phyloP scores from a whole-genome alignment of 2,797 vertebrate genomes.

The Emydoidea blandingii region DNA sequence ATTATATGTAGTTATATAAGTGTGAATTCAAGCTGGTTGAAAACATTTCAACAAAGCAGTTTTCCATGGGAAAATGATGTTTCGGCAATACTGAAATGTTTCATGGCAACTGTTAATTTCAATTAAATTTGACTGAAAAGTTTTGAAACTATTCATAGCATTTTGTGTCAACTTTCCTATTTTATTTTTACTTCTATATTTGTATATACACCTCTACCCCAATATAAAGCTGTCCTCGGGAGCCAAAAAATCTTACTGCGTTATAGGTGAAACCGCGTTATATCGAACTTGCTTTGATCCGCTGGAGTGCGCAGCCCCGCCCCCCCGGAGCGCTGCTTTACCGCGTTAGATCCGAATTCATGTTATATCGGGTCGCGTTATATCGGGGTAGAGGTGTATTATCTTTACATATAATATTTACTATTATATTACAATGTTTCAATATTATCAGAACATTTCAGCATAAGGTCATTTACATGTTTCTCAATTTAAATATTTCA shows the following conservation, averaged over 20 bases:
- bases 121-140: rapidly evolving
- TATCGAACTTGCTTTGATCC: no score
- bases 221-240: no score
- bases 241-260: no score
- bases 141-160: background rate
- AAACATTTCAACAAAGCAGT: rapidly evolving
- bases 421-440: background rate
- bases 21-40: background rate
- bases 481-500: background rate
- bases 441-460: background rate
- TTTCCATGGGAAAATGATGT: background rate
- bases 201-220: background rate
- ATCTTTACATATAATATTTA: no score
- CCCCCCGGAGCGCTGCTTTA: no score
- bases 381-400: no score
- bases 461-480: background rate
- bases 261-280: no score
- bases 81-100: background rate
- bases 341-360: no score
- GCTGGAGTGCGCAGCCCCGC: no score
- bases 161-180: background rate
- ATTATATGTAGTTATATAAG: background rate
- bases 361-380: no score
- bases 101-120: background rate
- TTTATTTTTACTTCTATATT: background rate